phyloP scores from a whole-genome alignment of 2,888 invertebrate species.

The Atrina japonica region DNA sequence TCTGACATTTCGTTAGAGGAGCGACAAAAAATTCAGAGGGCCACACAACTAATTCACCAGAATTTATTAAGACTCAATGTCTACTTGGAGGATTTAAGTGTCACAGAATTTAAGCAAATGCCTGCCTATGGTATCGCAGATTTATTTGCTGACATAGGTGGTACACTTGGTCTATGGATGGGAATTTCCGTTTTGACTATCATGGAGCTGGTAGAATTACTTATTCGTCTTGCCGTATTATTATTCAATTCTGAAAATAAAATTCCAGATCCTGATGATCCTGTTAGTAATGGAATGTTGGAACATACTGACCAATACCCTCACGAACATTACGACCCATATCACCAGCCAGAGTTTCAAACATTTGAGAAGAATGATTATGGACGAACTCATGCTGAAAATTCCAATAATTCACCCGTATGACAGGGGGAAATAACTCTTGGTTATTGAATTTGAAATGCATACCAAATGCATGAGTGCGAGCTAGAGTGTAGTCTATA shows the following conservation, averaged over 20 bases:
- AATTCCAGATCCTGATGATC: constrained; percentile 47
- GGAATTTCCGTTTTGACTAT: constrained; percentile 76
- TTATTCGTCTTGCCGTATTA: constrained; percentile 65
- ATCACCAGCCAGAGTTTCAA: constrained; percentile 36
- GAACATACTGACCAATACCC: constrained; percentile 36
- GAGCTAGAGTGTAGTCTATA: too few species aligned
- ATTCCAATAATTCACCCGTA: constrained; percentile 34
- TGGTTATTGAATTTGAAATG: too few species aligned
- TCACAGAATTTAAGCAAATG: constrained; percentile 73
- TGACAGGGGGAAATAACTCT: constrained; percentile 4
- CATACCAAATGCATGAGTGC: too few species aligned
- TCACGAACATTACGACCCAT: constrained; percentile 25
- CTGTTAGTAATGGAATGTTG: constrained; percentile 52
- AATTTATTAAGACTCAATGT: constrained; percentile 74
- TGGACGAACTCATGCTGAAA: constrained; percentile 22
- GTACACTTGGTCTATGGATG: constrained; percentile 77
- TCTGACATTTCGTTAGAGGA: constrained; percentile 37
- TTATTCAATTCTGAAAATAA: constrained; percentile 69
- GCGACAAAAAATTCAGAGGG: constrained; percentile 54
- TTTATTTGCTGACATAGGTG: constrained; percentile 76
- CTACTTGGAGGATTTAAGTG: constrained; percentile 75
- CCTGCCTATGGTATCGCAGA: constrained; percentile 73
- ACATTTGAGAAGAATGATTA: constrained; percentile 44
- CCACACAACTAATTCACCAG: constrained; percentile 71
- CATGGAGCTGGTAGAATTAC: constrained; percentile 73